phyloP scores from a whole-genome alignment of 2,113 vertebrate genomes.

The Orcinus orca region DNA sequence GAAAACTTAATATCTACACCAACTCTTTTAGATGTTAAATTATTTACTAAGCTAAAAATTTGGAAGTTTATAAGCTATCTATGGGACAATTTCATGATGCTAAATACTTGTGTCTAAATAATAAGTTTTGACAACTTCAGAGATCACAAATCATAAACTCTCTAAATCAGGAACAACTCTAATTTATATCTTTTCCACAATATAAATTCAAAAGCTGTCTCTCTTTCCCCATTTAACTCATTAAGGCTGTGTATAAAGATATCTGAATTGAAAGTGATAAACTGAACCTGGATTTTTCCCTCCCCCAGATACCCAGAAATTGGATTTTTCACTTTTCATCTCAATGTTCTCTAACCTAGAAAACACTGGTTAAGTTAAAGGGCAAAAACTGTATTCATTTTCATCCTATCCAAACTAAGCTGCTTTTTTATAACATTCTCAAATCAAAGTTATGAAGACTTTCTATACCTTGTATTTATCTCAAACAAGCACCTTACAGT shows the following conservation, averaged over 20 bases:
- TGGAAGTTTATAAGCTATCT: neutral
- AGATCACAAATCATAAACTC: conserved; percentile 33
- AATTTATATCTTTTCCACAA: conserved; percentile 33
- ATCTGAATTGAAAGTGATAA: conserved; percentile 38
- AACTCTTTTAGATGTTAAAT: conserved; percentile 29
- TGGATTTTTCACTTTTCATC: conserved; percentile 34
- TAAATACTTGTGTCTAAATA: conserved; percentile 39
- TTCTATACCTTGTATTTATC: conserved; percentile 22
- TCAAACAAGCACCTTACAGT: neutral
- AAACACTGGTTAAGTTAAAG: conserved; percentile 3
- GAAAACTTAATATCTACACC: conserved; percentile 28
- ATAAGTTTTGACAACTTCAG: conserved; percentile 4
- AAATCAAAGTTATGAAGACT: conserved; percentile 26
- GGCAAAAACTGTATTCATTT: neutral
- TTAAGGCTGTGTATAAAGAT: conserved; percentile 36
- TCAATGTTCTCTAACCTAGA: conserved; percentile 3
- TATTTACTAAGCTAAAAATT: conserved; percentile 32
- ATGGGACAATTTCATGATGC: conserved; percentile 14
- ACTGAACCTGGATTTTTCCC: neutral
- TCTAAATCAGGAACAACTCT: conserved; percentile 32
- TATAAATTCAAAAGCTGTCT: neutral
- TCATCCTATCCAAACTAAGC: conserved; percentile 7
- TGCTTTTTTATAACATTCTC: conserved; percentile 3
- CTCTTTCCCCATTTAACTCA: conserved; percentile 17
- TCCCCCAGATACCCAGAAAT: neutral